A percentile compares a stretch with the other conserved stretches of the same genome.
Evolutionary conservation across 92 coral and sea anemone species (phyloP).

Genomic region (Plumapathes pennacea): DNA sequence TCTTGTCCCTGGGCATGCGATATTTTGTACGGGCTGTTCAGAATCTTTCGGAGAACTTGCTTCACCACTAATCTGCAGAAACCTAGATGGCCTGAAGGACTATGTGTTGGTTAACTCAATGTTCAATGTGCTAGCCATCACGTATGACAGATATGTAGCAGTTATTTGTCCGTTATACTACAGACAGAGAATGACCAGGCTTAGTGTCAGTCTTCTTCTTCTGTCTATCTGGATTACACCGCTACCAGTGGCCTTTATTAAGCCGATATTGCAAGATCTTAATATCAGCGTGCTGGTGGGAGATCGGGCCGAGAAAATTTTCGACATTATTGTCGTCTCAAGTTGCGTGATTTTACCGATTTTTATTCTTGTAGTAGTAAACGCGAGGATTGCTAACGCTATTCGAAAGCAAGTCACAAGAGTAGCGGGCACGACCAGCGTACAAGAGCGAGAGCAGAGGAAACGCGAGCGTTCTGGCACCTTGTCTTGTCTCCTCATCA

Average conservation of each 20-base stretch:
- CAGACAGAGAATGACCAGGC: conserved; percentile 36
- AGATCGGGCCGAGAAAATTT: conserved; percentile 13
- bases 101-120: conserved; percentile 45
- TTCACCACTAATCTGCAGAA: conserved; percentile 13
- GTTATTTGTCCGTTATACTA: conserved; percentile 62
- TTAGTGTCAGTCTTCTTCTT: conserved; percentile 15
- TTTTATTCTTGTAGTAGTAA: conserved; percentile 32
- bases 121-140: conserved; percentile 54
- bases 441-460: neutral
- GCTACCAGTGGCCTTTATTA: conserved; percentile 48
- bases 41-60: neutral
- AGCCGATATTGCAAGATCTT: conserved; percentile 21
- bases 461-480: conserved; percentile 26
- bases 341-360: conserved; percentile 45
- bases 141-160: conserved; percentile 62
- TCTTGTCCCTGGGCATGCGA: conserved; percentile 54
- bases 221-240: conserved; percentile 52
- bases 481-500: conserved; percentile 46
- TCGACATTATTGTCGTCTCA: conserved; percentile 47
- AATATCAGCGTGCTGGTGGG: conserved; percentile 3
- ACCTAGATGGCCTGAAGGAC: conserved; percentile 69
- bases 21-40: conserved; percentile 55
- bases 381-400: conserved; percentile 48
- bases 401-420: conserved; percentile 26
- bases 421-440: neutral